Base-by-base conservation (phyloP, 1,140 invertebrate species). In the Diorhabda elongata region DNA sequence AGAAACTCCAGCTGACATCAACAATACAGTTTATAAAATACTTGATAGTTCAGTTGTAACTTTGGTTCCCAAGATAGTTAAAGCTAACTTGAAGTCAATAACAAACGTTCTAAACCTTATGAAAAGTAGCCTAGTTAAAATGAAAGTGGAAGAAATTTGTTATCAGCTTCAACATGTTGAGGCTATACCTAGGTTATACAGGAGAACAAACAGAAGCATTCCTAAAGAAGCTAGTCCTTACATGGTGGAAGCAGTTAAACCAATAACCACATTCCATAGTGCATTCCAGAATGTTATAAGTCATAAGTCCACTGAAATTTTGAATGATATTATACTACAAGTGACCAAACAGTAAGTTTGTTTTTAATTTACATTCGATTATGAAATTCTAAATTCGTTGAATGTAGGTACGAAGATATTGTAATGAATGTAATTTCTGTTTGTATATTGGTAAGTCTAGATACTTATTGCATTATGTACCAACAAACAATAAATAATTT, bases 111-210 rank as follows among this genome's bases (percentile, higher is more conserved):
- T 81, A 61, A 78, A 80, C 57, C 75, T 79, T 57, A 77, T 91
- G 58, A 67, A 78, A 70, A 77, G 79, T 42, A 81, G 83, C 63
- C 82, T 87, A 74, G 82, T 82, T 59, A 60, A 56, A 9, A 57
- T 89, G 47, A 87, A 84, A 64, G 81, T 84, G 72, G 80, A 82
- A 3, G 83, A 86, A 76, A 87, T 85, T 79, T 80, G 84, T 66
- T 76, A 81, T 44, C 84, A 87, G 68, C 83, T 91, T 68, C 88
- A 89, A 77, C 88, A 90, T 85, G 93, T 97, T 3, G 92, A 88
- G 73, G 94, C 98, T 78, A 94, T 98, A 84, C 96, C 96, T 44
- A 85, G 96, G 73, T 82, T 97, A 45, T 98, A 96, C 81, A 85
- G 96, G 75, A 89, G 95, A 78, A 98, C 96, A 0, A 98, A 98